Conservation (phyloP, 2,888 invertebrate genomes). For the Pandemis corylana region DNA sequence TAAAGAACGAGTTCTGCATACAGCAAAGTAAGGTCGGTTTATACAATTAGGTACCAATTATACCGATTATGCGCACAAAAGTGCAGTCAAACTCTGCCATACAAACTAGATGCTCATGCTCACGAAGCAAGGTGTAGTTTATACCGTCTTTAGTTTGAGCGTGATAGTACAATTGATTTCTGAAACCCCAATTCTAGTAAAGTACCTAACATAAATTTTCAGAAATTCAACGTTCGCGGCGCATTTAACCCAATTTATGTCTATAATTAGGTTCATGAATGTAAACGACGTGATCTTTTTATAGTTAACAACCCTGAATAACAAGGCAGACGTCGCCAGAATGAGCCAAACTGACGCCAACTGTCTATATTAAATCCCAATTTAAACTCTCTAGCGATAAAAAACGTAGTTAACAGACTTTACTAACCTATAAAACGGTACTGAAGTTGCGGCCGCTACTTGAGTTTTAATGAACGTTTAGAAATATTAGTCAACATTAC, state of each 20-base stretch:
- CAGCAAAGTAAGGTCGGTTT: no score
- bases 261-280: not conserved
- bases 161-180: not conserved
- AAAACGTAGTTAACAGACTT: not conserved
- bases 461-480: not conserved
- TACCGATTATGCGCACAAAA: no score
- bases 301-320: not conserved
- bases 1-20: no score
- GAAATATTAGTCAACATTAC: not conserved
- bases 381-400: slow-evolving; percentile 3
- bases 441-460: not conserved
- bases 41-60: no score
- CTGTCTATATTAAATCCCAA: not conserved
- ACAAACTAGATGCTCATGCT: no score
- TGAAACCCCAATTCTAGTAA: not conserved
- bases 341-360: slow-evolving; percentile 1
- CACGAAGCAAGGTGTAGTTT: no score
- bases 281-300: not conserved
- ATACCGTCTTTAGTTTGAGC: no score
- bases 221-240: not conserved
- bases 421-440: not conserved
- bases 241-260: not conserved
- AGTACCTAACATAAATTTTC: no score
- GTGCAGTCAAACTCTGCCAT: no score
- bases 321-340: not conserved